Conservation (phyloP, 2,797 vertebrate species). For the Pseudomugil gertrudae region DNA sequence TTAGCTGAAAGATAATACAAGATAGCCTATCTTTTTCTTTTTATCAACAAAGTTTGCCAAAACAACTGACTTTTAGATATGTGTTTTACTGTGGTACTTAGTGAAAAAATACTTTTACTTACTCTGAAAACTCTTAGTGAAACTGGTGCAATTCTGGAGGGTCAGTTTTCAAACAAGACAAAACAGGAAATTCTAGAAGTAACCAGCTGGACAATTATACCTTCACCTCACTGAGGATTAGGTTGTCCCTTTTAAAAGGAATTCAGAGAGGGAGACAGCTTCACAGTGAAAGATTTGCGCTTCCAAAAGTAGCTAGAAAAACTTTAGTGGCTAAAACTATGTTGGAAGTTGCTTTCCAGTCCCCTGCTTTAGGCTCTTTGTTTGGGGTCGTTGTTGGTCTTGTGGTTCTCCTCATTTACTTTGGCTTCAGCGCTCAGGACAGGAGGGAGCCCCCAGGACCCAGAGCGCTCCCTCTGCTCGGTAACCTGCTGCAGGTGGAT, state of each 20-base stretch:
- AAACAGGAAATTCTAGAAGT: not conserved
- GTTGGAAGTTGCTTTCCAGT: slow-evolving; percentile 35
- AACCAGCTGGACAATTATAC: too few species aligned
- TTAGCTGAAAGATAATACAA: too few species aligned
- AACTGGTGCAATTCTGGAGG: not conserved
- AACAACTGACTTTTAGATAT: too few species aligned
- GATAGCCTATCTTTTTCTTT: too few species aligned
- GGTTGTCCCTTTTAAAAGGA: too few species aligned
- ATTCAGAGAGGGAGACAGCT: not conserved
- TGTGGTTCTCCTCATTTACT: slow-evolving; percentile 42
- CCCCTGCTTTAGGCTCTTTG: slow-evolving; percentile 3
- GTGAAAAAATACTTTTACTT: too few species aligned
- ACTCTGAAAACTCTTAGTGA: too few species aligned
- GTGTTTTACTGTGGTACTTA: too few species aligned
- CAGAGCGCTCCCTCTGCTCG: slow-evolving; percentile 71
- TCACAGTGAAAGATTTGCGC: not conserved
- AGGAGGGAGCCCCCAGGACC: slow-evolving; percentile 69
- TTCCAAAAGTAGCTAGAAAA: not conserved
- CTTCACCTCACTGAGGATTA: not conserved
- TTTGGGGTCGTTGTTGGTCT: slow-evolving; percentile 25
- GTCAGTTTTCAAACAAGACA: not conserved
- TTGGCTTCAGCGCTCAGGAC: slow-evolving; percentile 4
- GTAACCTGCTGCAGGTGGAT: slow-evolving; percentile 72
- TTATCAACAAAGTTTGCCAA: too few species aligned
- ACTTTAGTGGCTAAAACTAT: slow-evolving; percentile 11